Evolutionary conservation across 1,140 invertebrate species (phyloP).

Genomic region (Odontomachus brunneus): DNA sequence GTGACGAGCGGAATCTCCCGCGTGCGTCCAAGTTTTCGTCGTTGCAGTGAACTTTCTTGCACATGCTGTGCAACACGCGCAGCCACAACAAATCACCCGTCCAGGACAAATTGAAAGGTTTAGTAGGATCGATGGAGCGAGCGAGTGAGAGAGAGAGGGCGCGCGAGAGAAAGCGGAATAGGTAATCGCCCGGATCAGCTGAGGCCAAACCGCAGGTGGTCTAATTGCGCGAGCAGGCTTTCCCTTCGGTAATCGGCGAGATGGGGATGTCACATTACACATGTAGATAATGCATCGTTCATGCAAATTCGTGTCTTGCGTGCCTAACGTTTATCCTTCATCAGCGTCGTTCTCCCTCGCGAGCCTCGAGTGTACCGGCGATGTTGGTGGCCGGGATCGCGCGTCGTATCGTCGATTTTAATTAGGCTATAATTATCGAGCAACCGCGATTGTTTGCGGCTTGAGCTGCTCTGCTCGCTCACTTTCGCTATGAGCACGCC

Average conservation of each 20-base stretch:
- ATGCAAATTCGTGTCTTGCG: conserved; percentile 74
- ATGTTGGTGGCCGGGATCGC: not conserved
- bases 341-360: conserved; percentile 23
- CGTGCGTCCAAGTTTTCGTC: conserved; percentile 18
- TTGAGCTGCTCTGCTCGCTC: no score
- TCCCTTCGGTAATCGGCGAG: conserved; percentile 65
- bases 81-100: conserved; percentile 46
- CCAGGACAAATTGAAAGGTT: conserved; percentile 67
- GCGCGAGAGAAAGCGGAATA: conserved; percentile 15
- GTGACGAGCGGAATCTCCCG: not conserved
- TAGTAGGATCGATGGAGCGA: conserved; percentile 33
- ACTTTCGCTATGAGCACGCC: not conserved
- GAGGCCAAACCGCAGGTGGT: conserved; percentile 66
- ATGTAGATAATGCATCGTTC: conserved; percentile 73
- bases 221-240: conserved; percentile 66
- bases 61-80: not conserved
- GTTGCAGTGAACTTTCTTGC: not conserved
- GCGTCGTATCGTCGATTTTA: conserved; percentile 33
- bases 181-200: conserved; percentile 63
- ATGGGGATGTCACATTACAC: conserved; percentile 72
- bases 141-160: no score
- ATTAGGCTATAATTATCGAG: conserved; percentile 13
- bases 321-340: conserved; percentile 73
- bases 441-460: not conserved
- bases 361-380: not conserved